Base-by-base conservation (phyloP, 2,888 invertebrate species). In the Folsomia candida region DNA sequence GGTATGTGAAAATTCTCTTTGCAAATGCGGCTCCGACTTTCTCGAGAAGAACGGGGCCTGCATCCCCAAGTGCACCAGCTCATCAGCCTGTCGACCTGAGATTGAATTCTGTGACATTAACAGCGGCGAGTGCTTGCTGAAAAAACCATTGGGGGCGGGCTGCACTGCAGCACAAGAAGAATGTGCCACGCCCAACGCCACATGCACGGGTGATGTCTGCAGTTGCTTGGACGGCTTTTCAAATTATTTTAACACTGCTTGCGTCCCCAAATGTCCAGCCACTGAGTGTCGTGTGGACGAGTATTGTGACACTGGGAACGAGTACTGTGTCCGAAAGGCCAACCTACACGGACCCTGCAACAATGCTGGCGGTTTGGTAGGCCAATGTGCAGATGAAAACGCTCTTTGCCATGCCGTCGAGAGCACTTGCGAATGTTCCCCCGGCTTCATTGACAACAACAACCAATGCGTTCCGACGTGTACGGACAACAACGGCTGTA, bases 21-120 rank as follows among this genome's bases (percentile, higher is more conserved):
- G 65, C 28, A 24, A 24, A 2, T 65, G 65, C 25, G 26, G 24
- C 4, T 2, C 51, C 24, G n/a, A 18, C 25, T 65, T 54, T 27
- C 14, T n/a, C 2, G 65, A 65, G 27, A 26, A 65, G 4, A 26
- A 54, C 25, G 65, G 65, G 9, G 28, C 14, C 2, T 65, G 65
- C 26, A 14, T 54, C 26, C 26, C 27, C 9, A 26, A 20, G 14
- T 65, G 65, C 27, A 25, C 3, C 1, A 18, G 18, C 2, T 26
- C 27, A 2, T 65, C 51, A 4, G 27, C n/a, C 3, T 64, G 64
- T 24, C 4, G 22, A 25, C 6, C 26, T 9, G 54, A 54, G 4
- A 20, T 4, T 6, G 57, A 65, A n/a, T 65, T 26, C 20, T 65
- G 65, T 25, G 51, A 65, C n/a, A 26, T 54, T 27, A 11, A 51